phyloP scores from a whole-genome alignment of 2,113 vertebrate species.

The Brachirus orientalis region DNA sequence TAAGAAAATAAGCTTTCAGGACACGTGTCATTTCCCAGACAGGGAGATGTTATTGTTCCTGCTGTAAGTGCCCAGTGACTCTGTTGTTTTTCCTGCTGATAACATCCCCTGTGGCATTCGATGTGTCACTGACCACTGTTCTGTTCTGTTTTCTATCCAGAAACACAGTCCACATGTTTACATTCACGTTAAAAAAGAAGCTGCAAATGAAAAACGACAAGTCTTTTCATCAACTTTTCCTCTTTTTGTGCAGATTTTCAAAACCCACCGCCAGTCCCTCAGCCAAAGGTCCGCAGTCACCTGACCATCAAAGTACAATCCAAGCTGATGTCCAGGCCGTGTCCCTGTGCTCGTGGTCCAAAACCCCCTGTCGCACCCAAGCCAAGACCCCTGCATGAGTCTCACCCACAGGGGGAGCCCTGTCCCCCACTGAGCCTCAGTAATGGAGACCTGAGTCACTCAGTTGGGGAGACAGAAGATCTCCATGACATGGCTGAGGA shows the following conservation, averaged over 20 bases:
- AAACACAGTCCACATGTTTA: conserved; percentile 15
- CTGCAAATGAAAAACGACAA: neutral
- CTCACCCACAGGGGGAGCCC: conserved; percentile 64
- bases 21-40: conserved; percentile 70
- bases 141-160: conserved; percentile 16
- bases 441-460: conserved; percentile 85
- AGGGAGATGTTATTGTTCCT: conserved; percentile 72
- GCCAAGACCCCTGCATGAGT: conserved; percentile 82
- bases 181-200: neutral
- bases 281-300: conserved; percentile 85
- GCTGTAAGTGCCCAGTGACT: conserved; percentile 66
- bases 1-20: too few relatives aligned
- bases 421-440: conserved; percentile 75
- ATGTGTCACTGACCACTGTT: conserved; percentile 56
- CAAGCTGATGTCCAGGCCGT: conserved; percentile 85
- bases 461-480: conserved; percentile 70
- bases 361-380: conserved; percentile 94
- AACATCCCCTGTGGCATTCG: conserved; percentile 65
- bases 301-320: conserved; percentile 87
- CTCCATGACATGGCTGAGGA: conserved; percentile 59
- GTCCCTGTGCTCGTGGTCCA: conserved; percentile 82
- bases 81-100: conserved; percentile 81
- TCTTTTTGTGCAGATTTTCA: conserved; percentile 84
- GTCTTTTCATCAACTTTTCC: conserved; percentile 11
- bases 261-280: conserved; percentile 88